Conservation (phyloP, 35 echinoderm and acorn worm species). For the Chiridota heheva region DNA sequence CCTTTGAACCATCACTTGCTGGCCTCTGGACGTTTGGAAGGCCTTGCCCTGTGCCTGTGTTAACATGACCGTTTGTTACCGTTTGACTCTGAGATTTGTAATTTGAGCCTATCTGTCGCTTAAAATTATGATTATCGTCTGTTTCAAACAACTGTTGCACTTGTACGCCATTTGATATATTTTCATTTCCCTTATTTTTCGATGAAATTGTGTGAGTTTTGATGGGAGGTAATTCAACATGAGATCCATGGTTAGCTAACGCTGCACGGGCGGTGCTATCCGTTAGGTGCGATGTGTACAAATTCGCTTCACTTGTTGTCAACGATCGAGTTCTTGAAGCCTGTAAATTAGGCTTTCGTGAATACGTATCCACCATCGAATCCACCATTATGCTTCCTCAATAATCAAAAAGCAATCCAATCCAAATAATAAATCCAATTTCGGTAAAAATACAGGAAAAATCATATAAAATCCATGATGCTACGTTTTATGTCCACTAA, state of each 20-base stretch:
- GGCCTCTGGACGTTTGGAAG: slow-evolving; percentile 85
- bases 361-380: slow-evolving; percentile 90
- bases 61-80: slow-evolving; percentile 44
- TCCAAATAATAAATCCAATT: too few relatives aligned
- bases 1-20: slow-evolving; percentile 80
- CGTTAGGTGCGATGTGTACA: slow-evolving; percentile 70
- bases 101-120: slow-evolving; percentile 53
- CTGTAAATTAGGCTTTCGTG: slow-evolving; percentile 97
- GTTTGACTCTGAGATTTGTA: slow-evolving; percentile 45
- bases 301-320: slow-evolving; percentile 63
- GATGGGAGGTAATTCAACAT: slow-evolving; percentile 97
- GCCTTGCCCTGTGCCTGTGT: slow-evolving; percentile 43
- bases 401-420: too few relatives aligned
- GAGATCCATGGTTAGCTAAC: slow-evolving; percentile 73
- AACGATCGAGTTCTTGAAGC: slow-evolving; percentile 92
- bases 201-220: slow-evolving; percentile 79
- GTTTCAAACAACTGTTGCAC: slow-evolving; percentile 95
- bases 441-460: too few relatives aligned
- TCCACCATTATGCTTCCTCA: slow-evolving; percentile 54
- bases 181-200: slow-evolving; percentile 83
- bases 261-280: slow-evolving; percentile 48
- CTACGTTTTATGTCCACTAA: neutral
- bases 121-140: slow-evolving; percentile 96
- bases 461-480: too few relatives aligned
- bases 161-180: slow-evolving; percentile 81